Evolutionary conservation across 2,113 vertebrate species (phyloP), one percentile per base, ranked within the genome.

Genomic region (Cyprinodon tularosa): DNA sequence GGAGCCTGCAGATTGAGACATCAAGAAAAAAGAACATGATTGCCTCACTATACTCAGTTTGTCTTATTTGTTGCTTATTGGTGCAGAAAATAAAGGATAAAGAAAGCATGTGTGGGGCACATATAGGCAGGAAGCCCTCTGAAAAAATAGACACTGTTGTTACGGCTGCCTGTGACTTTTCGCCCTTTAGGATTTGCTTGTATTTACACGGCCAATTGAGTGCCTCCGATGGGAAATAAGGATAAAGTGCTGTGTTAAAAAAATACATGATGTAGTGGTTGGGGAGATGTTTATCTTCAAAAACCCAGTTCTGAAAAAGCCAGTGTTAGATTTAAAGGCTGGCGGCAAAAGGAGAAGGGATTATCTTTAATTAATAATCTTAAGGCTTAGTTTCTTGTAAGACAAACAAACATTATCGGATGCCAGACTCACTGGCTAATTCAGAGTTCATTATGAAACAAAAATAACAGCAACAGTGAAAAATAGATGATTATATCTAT

Each of bases 311-410:
- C 61, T 62, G 62, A 68, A 74, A 66, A 82, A 66, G 68, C 0
- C 3, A 1, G 2, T 36, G 69, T 12, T 47, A 72, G 84, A 72
- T 15, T 64, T 0, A 7, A 66, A 47, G 2, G 66, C 71, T 59
- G n/a, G 78, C 48, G 0, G 83, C 78, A 40, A 37, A 68, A 68
- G 50, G 4, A 5, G 57, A 76, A 2, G 74, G 77, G 80, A 82
- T 89, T 84, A 80, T 84, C 73, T 82, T 72, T 72, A 79, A 87
- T 87, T 82, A 85, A 74, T 78, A 65, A 77, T 81, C 84, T 22
- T 68, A 73, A 86, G 59, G 61, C 22, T 36, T 14, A 67, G 42
- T 71, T 75, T 70, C 65, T 45, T 82, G 82, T 89, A 3, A 20
- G 62, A 80, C 81, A 80, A 71, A 83, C 62, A 48, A 64, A 40